Base-by-base conservation (phyloP, 2,888 invertebrate genomes). In the Limnephilus lunatus region DNA sequence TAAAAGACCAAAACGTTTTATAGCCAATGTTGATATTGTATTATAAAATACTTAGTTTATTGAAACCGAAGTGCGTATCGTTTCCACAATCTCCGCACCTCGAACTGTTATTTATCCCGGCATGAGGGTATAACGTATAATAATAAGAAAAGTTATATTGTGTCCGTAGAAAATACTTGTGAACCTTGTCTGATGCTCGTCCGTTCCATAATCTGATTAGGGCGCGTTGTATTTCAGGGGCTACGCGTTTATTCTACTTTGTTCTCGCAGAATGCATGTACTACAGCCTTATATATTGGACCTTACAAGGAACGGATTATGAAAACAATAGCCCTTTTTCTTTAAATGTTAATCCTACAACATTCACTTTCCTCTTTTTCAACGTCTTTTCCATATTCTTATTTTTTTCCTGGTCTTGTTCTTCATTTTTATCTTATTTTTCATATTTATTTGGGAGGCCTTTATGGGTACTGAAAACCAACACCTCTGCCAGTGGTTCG, bases 131-230 rank as follows among this genome's bases (percentile, higher is more conserved):
- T 68, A 68, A 68, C 68, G 68, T 68, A 68, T 68, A 68, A 68
- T 25, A 68, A 68, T 68, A 68, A 68, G 68, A 68, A 5, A 68
- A 68, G 68, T 68, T 68, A 68, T 68, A 68, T 68, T 68, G 68
- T 68, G 68, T 68, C 68, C 68, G 68, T n/a, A 68, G 68, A n/a
- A 68, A 68, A 68, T 68, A 68, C 68, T 68, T n/a, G 68, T 68
- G 68, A 68, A 68, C 68, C 9, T n/a, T 68, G 68, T 68, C 68
- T 68, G 68, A 68, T 68, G 25, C 68, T 68, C 68, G 68, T 68
- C 68, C 68, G 68, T 68, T 68, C 68, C 25, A n/a, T n/a, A 68
- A 68, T 68, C 68, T 68, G 68, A 68, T 68, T 68, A 68, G 68
- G 68, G 68, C 68, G 68, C 68, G 25, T 68, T 68, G 68, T 68